Conservation (phyloP, 2,113 vertebrate species). For the Podarcis cretensis region DNA sequence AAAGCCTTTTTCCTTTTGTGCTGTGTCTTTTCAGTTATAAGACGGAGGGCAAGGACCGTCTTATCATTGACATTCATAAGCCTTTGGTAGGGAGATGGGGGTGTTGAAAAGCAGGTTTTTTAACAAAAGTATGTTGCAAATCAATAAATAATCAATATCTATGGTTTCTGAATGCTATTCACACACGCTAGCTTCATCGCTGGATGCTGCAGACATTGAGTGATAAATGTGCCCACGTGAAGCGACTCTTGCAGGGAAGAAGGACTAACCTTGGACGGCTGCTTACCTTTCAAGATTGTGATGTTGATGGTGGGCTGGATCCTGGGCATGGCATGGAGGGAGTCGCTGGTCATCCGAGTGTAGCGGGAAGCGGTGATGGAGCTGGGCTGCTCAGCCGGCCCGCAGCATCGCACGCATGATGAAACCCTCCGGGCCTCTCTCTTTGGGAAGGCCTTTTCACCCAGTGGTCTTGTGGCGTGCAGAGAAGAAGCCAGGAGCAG, state of each 20-base stretch:
- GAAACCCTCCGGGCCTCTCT: not conserved
- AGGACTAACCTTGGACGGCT: fast-evolving
- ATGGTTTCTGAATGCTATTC: too few relatives aligned
- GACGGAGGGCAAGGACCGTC: too few relatives aligned
- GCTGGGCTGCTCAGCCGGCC: constrained; percentile 19
- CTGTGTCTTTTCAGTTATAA: too few relatives aligned
- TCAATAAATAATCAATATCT: not conserved
- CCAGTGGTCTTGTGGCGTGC: fast-evolving
- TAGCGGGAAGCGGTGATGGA: not conserved
- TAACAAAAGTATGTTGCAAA: too few relatives aligned
- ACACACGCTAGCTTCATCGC: not conserved
- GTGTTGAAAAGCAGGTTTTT: not conserved
- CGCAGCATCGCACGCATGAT: constrained; percentile 51
- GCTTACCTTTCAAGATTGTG: constrained; percentile 88
- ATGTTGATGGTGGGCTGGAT: constrained; percentile 83
- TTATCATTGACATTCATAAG: too few relatives aligned
- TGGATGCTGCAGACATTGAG: too few relatives aligned
- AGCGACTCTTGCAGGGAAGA: not conserved
- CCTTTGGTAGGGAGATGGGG: not conserved
- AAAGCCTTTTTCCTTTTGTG: too few relatives aligned
- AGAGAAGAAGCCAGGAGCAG: constrained; percentile 37
- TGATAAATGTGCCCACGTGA: too few relatives aligned
- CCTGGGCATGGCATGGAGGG: constrained; percentile 64
- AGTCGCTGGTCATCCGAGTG: not conserved
- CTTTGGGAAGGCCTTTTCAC: not conserved